Percentiles rank a stretch among this genome's conserved stretches.
phyloP scores from a whole-genome alignment of 2,113 vertebrate genomes.

The Corydoras sp. region DNA sequence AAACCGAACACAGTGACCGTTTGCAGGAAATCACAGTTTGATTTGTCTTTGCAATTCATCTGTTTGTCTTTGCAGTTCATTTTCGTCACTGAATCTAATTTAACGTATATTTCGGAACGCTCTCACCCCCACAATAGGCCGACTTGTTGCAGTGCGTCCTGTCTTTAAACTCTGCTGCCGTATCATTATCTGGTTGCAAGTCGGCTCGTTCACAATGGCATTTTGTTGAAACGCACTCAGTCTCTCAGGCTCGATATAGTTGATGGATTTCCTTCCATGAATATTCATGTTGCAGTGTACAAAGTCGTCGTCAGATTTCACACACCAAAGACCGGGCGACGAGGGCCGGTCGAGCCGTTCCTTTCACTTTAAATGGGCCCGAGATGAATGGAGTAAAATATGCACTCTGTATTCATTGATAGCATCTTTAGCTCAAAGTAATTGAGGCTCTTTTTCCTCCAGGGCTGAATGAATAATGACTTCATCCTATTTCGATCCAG shows the following conservation, averaged over 20 bases:
- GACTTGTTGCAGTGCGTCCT: conserved; percentile 10
- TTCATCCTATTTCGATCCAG: conserved; percentile 83
- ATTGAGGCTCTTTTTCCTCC: conserved; percentile 83
- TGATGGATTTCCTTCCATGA: conserved; percentile 47
- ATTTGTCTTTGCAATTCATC: not conserved
- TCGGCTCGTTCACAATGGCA: conserved; percentile 38
- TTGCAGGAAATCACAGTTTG: not conserved
- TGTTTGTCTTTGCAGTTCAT: not conserved
- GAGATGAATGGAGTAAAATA: conserved; percentile 96
- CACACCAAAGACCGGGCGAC: conserved; percentile 73
- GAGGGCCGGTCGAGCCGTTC: conserved; percentile 88
- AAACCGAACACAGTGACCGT: no score
- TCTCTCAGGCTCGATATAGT: conserved; percentile 38
- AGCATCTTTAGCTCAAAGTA: conserved; percentile 97
- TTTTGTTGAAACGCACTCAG: conserved; percentile 36
- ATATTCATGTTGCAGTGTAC: conserved; percentile 52
- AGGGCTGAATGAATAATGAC: conserved; percentile 97
- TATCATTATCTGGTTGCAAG: conserved; percentile 18
- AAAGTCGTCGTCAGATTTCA: conserved; percentile 57
- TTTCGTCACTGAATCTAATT: not conserved
- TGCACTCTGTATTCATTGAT: conserved; percentile 95
- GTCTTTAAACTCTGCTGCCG: not conserved
- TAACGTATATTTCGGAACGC: not conserved
- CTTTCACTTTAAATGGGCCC: conserved; percentile 94
- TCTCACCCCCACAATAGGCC: not conserved